phyloP scores from a whole-genome alignment of 2,113 vertebrate genomes.

The Megaptera novaeangliae region DNA sequence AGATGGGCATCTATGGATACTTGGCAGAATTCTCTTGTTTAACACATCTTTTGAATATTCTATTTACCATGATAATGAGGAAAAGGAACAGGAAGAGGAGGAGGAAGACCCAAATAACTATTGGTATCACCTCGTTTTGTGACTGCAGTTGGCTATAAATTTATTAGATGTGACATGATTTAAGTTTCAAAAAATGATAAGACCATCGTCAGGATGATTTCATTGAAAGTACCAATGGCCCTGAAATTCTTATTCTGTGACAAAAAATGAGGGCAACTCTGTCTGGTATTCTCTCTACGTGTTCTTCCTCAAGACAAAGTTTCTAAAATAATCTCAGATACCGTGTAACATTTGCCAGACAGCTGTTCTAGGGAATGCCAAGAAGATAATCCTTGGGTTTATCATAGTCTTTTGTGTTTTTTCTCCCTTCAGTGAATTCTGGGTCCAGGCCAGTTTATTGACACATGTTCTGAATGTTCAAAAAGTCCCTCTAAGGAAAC shows the following conservation, averaged over 20 bases:
- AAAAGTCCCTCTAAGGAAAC: background rate
- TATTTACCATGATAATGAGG: background rate
- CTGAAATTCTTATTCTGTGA: constrained; percentile 46
- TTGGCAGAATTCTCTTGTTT: background rate
- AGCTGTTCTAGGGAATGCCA: constrained; percentile 75
- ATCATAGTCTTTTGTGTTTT: constrained; percentile 30
- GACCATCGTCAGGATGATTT: background rate
- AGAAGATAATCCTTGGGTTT: constrained; percentile 70
- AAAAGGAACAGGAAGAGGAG: background rate
- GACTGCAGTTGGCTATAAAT: background rate
- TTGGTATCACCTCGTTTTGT: background rate
- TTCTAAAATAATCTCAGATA: constrained; percentile 77
- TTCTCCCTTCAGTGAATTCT: constrained; percentile 58
- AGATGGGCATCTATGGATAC: background rate
- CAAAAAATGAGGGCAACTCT: background rate
- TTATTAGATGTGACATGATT: background rate
- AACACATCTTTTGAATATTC: background rate
- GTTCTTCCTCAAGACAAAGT: constrained; percentile 76
- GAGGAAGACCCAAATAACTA: background rate
- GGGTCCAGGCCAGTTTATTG: constrained; percentile 51
- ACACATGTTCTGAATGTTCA: constrained; percentile 6
- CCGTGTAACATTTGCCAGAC: constrained; percentile 78
- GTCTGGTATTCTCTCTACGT: constrained; percentile 27
- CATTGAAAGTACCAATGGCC: background rate
- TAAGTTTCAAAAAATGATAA: constrained; percentile 29